Evolutionary conservation across 2,888 invertebrate species (phyloP), one percentile per base, ranked within the genome.

Genomic region (Sclerodermus sp.): DNA sequence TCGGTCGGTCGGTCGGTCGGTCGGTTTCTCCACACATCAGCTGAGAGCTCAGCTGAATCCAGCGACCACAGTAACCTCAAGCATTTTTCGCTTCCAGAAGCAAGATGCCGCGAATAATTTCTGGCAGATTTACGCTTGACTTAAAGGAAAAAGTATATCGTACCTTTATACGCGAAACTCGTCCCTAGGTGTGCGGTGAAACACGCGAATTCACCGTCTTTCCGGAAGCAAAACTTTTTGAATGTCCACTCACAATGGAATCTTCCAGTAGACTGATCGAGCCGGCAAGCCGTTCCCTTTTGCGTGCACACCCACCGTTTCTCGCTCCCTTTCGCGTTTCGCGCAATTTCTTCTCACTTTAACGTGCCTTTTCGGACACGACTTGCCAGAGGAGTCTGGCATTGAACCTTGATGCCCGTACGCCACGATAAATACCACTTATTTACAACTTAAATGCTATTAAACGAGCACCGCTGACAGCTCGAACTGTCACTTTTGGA

Each of bases 221-320:
- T 58, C 53, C 57, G 59, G 53, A 51, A 62, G 50, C 52, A 61
- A 60, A 67, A 68, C 66, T 69, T 70, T 72, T 72, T 70, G 61
- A 58, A 70, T 72, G 72, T 67, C 69, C 71, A 70, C 69, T 75
- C 70, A 71, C 76, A 75, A 75, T 76, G 76, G 76, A 76, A 76
- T 76, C 76, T 76, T 76, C 76, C 76, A 76, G 73, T 70, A 71
- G 72, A 74, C 75, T 76, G 73, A 68, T 64, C 66, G 71, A 71
- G 65, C 73, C 76, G 76, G 74, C 70, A 66, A 74, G 75, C 73
- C 64, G 70, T 74, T 76, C 75, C 68, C 67, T 62, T 64, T 64
- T 67, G 66, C 76, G 73, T 73, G 70, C 75, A 71, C 74, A 70
- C 74, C 71, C 74, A 69, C 67, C 64, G 54, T 55, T 53, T 53